Percentiles rank a stretch among this genome's conserved stretches.
phyloP scores from a whole-genome alignment of 1,140 invertebrate genomes.

The Scaptomyza graminum region DNA sequence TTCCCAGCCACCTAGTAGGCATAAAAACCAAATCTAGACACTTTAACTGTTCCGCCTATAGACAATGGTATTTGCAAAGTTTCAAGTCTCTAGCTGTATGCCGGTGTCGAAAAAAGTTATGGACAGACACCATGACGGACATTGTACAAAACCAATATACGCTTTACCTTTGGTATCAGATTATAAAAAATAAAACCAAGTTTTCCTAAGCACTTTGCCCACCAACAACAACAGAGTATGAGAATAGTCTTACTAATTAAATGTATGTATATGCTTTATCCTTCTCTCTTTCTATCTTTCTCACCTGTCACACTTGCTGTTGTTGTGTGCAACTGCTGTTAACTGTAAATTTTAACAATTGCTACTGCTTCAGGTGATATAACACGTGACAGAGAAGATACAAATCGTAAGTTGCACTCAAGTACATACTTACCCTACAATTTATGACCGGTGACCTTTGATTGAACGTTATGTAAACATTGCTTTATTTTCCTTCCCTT shows the following conservation, averaged over 20 bases:
- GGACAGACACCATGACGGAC: too few species aligned
- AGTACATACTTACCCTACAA: not conserved
- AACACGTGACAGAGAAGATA: constrained; percentile 87
- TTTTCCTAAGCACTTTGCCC: constrained; percentile 53
- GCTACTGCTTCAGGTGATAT: constrained; percentile 85
- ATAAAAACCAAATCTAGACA: too few species aligned
- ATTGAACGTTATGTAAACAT: too few species aligned
- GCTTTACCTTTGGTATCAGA: too few species aligned
- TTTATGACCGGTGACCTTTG: too few species aligned
- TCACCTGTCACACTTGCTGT: constrained; percentile 12
- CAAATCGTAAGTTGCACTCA: constrained; percentile 85
- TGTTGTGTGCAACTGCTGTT: not conserved
- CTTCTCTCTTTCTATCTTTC: constrained; percentile 25
- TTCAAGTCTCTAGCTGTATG: too few species aligned
- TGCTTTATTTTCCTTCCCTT: constrained; percentile 62
- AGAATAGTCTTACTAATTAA: constrained; percentile 57
- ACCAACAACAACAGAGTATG: constrained; percentile 1
- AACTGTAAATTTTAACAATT: constrained; percentile 7
- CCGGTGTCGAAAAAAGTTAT: too few species aligned
- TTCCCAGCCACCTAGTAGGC: too few species aligned
- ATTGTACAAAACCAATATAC: too few species aligned
- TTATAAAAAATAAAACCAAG: constrained; percentile 7
- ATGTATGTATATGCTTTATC: constrained; percentile 28
- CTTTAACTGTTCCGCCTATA: too few species aligned
- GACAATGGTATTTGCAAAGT: too few species aligned